Evolutionary conservation across 35 echinoderm and acorn worm genomes (phyloP).

Genomic region (Lytechinus pictus): DNA sequence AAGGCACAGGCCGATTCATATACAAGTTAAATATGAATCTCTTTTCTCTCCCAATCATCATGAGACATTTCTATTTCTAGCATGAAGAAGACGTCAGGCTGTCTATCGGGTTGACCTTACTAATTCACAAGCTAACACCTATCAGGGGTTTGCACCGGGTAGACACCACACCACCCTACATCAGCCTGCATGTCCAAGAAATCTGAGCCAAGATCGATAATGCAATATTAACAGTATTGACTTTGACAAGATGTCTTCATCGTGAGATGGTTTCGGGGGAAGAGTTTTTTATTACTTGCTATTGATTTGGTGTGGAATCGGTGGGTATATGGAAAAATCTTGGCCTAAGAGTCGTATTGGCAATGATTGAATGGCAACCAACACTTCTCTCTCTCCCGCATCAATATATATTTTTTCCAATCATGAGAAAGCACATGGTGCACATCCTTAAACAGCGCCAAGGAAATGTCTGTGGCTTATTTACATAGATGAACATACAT

Average conservation of each 20-base stretch:
- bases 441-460: not conserved
- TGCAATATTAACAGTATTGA: not conserved
- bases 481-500: conserved; percentile 7
- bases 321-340: not conserved
- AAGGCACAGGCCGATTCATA: too few species aligned
- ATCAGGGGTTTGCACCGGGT: not conserved
- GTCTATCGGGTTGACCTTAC: not conserved
- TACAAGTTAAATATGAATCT: too few species aligned
- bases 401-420: not conserved
- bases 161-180: not conserved
- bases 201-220: conserved; percentile 2
- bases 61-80: not conserved
- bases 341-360: not conserved
- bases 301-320: not conserved
- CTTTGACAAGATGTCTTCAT: not conserved
- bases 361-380: not conserved
- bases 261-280: not conserved
- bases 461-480: not conserved
- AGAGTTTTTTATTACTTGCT: not conserved
- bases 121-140: conserved; percentile 18
- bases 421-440: not conserved
- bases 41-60: too few species aligned
- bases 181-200: not conserved
- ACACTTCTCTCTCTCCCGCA: not conserved
- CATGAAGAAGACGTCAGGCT: not conserved